Base-by-base conservation (phyloP, 1,140 invertebrate species). In the Drosophila ambigua region DNA sequence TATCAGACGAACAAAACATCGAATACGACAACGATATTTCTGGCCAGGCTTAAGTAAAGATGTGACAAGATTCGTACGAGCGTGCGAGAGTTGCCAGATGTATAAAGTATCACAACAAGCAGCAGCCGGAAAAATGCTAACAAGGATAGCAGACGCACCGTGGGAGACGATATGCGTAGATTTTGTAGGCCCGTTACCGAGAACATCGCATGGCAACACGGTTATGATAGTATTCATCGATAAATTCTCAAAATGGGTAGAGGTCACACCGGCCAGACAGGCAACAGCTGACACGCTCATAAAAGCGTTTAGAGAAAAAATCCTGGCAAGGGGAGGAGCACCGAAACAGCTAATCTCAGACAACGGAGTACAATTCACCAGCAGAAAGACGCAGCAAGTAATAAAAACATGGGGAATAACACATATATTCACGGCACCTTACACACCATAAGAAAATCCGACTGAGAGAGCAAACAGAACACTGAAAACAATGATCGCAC, bases 281-380 rank as follows among this genome's bases (percentile, higher is more conserved):
- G 24, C 41, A 16, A 57, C 24, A 9, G 43, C 54, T 8, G 41
- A 57, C 0, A 23, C 41, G 0, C 44, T 57, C 9, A 3, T 55
- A 4, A 26, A 8, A 45, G 8, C 44, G 5, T 57, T 45, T 5
- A 4, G 41, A 0, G 54, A 57, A 4, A 13, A n/a, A 9, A 6
- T 57, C 45, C 16, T 26, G 0, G 24, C 41, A 4, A 24, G 41
- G 24, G 41, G 39, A 5, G 54, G 23, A 16, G 23, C 24, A 11
- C 41, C 41, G 11, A 53, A 23, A 1, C n/a, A 15, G 13, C 31
- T 41, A 4, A 39, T 41, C 7, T 53, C 15, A 2, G 41, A 55
- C 16, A 55, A 57, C 3, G n/a, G 24, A 2, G 54, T 57, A 0
- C 41, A 57, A 7, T 57, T 57, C 1, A 45, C 54, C 5, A 41